Evolutionary conservation across 2,797 vertebrate genomes (phyloP), one percentile per base, ranked within the genome.

Genomic region (Austrolebias charrua): DNA sequence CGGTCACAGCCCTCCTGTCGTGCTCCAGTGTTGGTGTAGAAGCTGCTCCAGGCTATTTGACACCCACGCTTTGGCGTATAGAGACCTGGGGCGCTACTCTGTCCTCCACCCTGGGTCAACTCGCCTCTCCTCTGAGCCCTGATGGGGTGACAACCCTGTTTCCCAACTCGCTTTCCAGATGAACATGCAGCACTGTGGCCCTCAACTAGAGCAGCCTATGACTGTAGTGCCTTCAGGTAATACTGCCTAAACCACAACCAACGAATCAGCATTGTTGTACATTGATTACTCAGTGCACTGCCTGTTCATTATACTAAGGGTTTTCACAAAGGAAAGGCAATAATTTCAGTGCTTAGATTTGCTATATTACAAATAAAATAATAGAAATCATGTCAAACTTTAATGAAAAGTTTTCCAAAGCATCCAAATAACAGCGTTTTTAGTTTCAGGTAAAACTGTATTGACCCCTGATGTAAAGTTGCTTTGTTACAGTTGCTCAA

Each of bases 81-180:
- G 75, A 87, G 85, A 84, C 84, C 89, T 85, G 82, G 73, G 80
- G 86, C 75, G 6, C 67, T 67, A 69, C 72, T 78, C 80, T 83
- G 89, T 90, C 89, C 89, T 92, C 87, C 88, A 89, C 86, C 88
- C 72, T 4, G 10, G 86, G 85, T 90, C 85, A 85, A 81, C 76
- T 86, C 80, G 82, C 87, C 82, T 86, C 80, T 88, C 88, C 84
- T 81, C 79, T 78, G 84, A 83, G 86, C 80, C 69, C 74, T 79
- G 68, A 86, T 73, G 73, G 79, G 87, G 80, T 88, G 81, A 81
- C 78, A 75, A 68, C 74, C 66, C 71, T 63, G 52, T 50, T 45
- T 50, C 55, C 66, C 64, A 15, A n/a, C 55, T 42, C 55, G 18
- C 55, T 73, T 76, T 84, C 69, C 77, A 81, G 69, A 83, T 78